Evolutionary conservation across 2,113 vertebrate genomes (phyloP), one percentile per base, ranked within the genome.

Genomic region (Tachysurus vachellii): DNA sequence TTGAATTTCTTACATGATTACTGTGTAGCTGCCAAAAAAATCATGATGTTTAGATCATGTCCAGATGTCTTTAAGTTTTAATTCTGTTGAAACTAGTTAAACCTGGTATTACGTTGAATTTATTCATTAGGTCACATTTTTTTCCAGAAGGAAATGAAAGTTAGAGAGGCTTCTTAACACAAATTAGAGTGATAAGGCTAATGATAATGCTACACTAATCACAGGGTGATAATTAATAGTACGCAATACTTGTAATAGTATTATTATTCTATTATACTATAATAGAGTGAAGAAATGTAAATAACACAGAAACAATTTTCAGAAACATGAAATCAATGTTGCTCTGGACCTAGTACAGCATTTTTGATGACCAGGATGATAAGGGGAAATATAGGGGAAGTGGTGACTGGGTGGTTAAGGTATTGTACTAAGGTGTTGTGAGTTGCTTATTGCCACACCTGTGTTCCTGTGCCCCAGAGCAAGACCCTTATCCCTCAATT

Each of bases 21-120:
- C 85, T 89, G 54, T 88, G 86, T 75, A 87, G 82, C 71, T 87
- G 83, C 91, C 86, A 85, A 91, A 85, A 90, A 90, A 87, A 92
- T 91, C 83, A 64, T 83, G 44, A 90, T 90, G 86, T 90, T 88
- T 71, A 90, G 90, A 91, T 88, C 57, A 84, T 85, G 68, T 87
- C 88, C 91, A 90, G 84, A 89, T 91, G 88, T 83, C 42, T 50
- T 23, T n/a, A 53, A 13, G 12, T 70, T 59, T 59, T 84, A 84
- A 75, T 59, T 47, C 0, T 85, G 54, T n/a, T 84, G 47, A 2
- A 11, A 71, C 16, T 84, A 11, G 23, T 13, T 59, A 44, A 21
- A 73, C 21, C 57, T 84, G 31, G 6, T 13, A 73, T 59, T 42
- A 59, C 31, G 64, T 82, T 56, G 57, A 75, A 84, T 83, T 76